Conservation (phyloP, 2,113 vertebrate genomes). For the Corynorhinus townsendii region DNA sequence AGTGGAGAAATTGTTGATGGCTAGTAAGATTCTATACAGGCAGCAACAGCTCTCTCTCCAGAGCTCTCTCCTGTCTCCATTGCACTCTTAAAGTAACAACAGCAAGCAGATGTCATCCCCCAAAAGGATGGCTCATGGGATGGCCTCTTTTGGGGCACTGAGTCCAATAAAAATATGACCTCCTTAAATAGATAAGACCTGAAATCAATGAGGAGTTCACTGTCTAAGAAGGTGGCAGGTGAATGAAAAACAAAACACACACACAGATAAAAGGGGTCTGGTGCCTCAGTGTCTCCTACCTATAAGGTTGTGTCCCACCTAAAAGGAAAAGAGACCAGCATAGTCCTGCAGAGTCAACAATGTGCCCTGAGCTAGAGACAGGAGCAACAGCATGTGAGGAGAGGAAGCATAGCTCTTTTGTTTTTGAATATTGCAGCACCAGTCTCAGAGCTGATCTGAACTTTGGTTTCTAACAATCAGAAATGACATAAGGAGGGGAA, state of each 20-base stretch:
- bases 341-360: neutral
- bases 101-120: neutral
- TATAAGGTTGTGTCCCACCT: neutral
- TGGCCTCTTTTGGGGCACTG: neutral
- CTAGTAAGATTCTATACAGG: neutral
- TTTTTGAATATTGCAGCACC: neutral
- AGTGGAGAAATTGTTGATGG: neutral
- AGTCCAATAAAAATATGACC: neutral
- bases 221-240: neutral
- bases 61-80: neutral
- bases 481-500: neutral
- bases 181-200: neutral
- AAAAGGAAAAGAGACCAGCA: neutral
- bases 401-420: neutral
- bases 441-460: neutral
- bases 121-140: neutral
- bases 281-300: neutral
- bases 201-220: neutral
- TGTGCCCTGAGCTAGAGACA: neutral
- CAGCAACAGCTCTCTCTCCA: neutral
- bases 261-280: neutral
- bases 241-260: neutral
- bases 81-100: neutral
- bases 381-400: neutral
- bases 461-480: slow-evolving; percentile 49